Evolutionary conservation across 2,113 vertebrate species (phyloP).

Genomic region (Piprites chloris): DNA sequence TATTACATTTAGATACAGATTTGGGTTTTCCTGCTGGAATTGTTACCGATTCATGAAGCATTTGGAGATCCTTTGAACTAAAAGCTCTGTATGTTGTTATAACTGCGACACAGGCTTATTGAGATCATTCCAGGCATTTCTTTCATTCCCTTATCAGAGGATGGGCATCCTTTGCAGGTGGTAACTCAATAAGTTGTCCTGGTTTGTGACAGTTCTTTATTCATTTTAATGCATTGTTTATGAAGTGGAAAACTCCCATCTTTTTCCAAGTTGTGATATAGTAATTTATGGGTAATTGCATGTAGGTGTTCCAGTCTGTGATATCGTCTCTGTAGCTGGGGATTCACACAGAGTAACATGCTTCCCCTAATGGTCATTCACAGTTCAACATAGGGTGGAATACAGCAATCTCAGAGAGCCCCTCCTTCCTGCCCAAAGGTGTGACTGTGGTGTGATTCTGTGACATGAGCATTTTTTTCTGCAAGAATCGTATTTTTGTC

Average conservation of each 20-base stretch:
- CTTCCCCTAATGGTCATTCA: not conserved
- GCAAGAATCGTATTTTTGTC: not conserved
- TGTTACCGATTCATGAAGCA: not conserved
- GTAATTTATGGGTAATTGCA: not conserved
- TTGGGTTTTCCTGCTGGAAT: not conserved
- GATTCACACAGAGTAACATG: not conserved
- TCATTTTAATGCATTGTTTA: not conserved
- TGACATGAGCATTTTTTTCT: not conserved
- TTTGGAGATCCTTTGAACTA: not conserved
- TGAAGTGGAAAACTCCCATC: not conserved
- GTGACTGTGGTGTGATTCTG: not conserved
- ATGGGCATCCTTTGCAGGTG: not conserved
- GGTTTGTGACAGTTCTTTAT: not conserved
- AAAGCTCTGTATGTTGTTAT: not conserved
- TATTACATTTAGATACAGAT: not conserved
- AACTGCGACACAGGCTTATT: not conserved
- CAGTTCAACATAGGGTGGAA: not conserved
- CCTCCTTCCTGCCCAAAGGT: not conserved
- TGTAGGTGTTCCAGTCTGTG: not conserved
- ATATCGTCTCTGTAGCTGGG: not conserved
- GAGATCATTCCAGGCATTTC: constrained; percentile 19
- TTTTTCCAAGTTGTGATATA: not conserved
- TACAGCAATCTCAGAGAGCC: not conserved
- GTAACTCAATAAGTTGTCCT: not conserved
- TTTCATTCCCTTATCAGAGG: not conserved